These are phyloP conservation scores for Euspilapteryx auroguttella DNA, from an alignment of 2,888 invertebrate genomes.

Conservation along the genomic window DNA sequence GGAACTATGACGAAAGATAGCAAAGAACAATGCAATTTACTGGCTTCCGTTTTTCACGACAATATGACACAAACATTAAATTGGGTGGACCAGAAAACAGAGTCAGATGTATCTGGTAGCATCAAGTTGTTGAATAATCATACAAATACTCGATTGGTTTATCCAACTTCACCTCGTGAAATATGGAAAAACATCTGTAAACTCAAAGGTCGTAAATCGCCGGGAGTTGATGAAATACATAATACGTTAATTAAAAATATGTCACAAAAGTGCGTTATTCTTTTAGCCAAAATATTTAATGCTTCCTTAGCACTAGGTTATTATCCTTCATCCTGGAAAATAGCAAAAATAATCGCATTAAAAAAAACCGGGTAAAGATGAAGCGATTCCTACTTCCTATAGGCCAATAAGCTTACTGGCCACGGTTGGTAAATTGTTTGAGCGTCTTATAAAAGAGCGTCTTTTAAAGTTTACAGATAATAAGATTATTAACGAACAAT, in stretches of 20 bases:
- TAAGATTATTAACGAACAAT: slow-evolving; percentile 7
- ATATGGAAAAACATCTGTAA: slow-evolving; percentile 1
- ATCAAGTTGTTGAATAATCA: not conserved
- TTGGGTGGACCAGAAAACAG: not conserved
- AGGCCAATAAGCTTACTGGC: slow-evolving; percentile 8
- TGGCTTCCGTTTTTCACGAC: slow-evolving; percentile 3
- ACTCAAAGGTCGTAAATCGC: slow-evolving; percentile 4
- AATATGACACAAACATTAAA: slow-evolving; percentile 5
- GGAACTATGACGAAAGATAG: slow-evolving; percentile 1
- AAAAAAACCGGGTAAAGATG: slow-evolving; percentile 5
- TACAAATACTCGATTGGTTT: no score
- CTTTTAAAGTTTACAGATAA: slow-evolving; percentile 1
- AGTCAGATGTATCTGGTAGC: not conserved
- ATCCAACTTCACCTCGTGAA: slow-evolving; percentile 5
- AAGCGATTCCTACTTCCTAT: slow-evolving; percentile 2
- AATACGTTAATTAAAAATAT: slow-evolving; percentile 1
- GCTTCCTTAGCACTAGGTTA: slow-evolving; percentile 3
- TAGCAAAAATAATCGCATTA: slow-evolving; percentile 4
- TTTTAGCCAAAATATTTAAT: slow-evolving; percentile 4
- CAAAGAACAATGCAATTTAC: slow-evolving; percentile 3
- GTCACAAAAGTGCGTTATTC: not conserved
- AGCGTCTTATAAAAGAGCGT: slow-evolving; percentile 4
- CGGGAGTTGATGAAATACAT: slow-evolving; percentile 3
- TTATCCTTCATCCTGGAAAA: slow-evolving; percentile 6
- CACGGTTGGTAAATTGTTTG: slow-evolving; percentile 6